Evolutionary conservation across 1,140 invertebrate genomes (phyloP).

Genomic region (Drosophila nigrodunni): DNA sequence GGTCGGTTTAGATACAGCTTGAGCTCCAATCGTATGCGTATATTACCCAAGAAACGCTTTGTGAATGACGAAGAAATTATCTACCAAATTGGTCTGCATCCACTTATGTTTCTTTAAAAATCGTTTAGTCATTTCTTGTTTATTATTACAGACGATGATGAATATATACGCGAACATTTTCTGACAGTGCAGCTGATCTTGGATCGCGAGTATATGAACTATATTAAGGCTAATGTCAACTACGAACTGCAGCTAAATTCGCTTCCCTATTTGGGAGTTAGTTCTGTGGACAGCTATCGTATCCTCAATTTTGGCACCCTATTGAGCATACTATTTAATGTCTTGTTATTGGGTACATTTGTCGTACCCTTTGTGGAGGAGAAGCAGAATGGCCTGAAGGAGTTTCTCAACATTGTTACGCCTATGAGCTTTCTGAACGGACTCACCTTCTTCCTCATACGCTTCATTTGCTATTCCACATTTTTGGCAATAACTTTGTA

Average conservation of each 20-base stretch:
- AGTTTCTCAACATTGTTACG: constrained; percentile 77
- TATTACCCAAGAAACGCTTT: constrained; percentile 69
- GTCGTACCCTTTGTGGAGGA: constrained; percentile 81
- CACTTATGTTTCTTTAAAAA: background rate
- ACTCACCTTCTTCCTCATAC: constrained; percentile 73
- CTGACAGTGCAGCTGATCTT: constrained; percentile 66
- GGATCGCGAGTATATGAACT: constrained; percentile 67
- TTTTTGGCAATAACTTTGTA: constrained; percentile 50
- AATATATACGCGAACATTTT: constrained; percentile 71
- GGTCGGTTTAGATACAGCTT: constrained; percentile 56
- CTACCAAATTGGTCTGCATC: constrained; percentile 58
- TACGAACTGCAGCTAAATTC: constrained; percentile 61
- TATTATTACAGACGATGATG: constrained; percentile 66
- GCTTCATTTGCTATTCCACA: constrained; percentile 56
- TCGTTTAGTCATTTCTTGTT: constrained; percentile 2
- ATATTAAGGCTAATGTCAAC: constrained; percentile 34
- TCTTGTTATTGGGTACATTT: constrained; percentile 72
- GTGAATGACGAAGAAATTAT: constrained; percentile 74
- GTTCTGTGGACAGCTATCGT: constrained; percentile 54
- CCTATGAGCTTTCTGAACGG: constrained; percentile 81
- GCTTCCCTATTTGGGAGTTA: constrained; percentile 66
- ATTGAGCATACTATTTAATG: constrained; percentile 61
- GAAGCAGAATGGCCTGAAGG: constrained; percentile 79
- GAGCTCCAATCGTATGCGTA: constrained; percentile 63
- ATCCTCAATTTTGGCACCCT: constrained; percentile 65